A percentile compares a stretch with the other conserved stretches of the same genome.
These are phyloP conservation scores for Gadopsis marmoratus DNA, from an alignment of 2,797 vertebrate genomes.

Conservation along the genomic window DNA sequence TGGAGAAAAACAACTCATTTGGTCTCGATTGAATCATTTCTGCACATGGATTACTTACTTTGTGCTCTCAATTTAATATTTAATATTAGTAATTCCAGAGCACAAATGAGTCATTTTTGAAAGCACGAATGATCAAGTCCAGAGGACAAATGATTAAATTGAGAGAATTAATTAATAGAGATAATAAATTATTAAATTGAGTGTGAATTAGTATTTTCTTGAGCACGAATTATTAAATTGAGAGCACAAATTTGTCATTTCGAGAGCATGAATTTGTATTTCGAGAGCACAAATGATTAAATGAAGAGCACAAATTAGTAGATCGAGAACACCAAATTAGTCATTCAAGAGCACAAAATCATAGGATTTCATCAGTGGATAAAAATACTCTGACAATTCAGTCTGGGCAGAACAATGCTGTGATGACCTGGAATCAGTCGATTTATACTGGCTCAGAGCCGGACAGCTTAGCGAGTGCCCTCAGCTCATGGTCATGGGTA, in stretches of 20 bases:
- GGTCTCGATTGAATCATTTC: neutral
- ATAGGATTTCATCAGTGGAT: constrained; percentile 47
- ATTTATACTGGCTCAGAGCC: constrained; percentile 64
- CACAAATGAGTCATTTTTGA: no score
- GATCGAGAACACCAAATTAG: neutral
- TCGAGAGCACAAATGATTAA: neutral
- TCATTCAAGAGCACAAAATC: neutral
- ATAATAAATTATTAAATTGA: no score
- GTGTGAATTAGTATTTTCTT: no score
- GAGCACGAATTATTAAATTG: no score
- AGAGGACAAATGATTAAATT: no score
- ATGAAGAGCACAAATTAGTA: neutral
- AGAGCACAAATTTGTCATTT: neutral
- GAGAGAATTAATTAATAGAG: no score
- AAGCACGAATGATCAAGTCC: no score
- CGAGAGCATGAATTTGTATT: neutral
- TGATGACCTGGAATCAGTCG: constrained; percentile 71
- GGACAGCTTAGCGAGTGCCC: constrained; percentile 61
- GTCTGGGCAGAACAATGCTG: constrained; percentile 44
- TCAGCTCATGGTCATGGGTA: constrained; percentile 74
- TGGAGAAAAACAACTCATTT: neutral
- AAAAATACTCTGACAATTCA: constrained; percentile 47
- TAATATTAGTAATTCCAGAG: no score
- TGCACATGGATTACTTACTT: no score
- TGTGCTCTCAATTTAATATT: neutral